Conservation (phyloP, 2,113 vertebrate genomes). For the Laticauda laticaudata region DNA sequence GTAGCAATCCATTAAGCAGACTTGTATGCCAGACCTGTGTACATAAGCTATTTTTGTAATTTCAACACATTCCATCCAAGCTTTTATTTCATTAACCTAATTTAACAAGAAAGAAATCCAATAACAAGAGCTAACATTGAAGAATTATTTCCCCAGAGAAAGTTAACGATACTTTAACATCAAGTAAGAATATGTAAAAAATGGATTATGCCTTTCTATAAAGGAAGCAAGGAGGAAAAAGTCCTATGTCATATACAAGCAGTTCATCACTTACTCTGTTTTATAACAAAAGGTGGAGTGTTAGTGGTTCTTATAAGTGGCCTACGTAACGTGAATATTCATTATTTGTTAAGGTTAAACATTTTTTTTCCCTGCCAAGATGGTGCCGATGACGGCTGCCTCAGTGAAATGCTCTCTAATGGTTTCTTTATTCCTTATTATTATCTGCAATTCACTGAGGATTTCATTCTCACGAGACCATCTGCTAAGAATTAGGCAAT, state of each 20-base stretch:
- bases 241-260: not conserved
- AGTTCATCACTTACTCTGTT: not conserved
- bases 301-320: not conserved
- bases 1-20: conserved; percentile 46
- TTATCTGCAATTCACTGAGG: too few species aligned
- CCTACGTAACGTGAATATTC: not conserved
- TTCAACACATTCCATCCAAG: conserved; percentile 57
- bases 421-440: too few species aligned
- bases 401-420: too few species aligned
- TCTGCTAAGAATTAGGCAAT: too few species aligned
- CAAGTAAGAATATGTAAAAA: conserved; percentile 57
- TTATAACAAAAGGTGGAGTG: not conserved
- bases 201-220: conserved; percentile 36
- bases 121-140: conserved; percentile 52
- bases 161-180: conserved; percentile 53
- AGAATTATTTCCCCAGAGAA: conserved; percentile 57
- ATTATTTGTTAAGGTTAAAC: not conserved
- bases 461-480: too few species aligned
- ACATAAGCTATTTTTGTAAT: conserved; percentile 53
- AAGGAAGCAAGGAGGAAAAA: not conserved
- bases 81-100: conserved; percentile 56
- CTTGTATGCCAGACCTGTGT: conserved; percentile 42
- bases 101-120: conserved; percentile 64
- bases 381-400: too few species aligned
- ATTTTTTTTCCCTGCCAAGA: not conserved